Base-by-base conservation (phyloP, 2,797 vertebrate genomes). In the Alcedo quadribrachys region DNA sequence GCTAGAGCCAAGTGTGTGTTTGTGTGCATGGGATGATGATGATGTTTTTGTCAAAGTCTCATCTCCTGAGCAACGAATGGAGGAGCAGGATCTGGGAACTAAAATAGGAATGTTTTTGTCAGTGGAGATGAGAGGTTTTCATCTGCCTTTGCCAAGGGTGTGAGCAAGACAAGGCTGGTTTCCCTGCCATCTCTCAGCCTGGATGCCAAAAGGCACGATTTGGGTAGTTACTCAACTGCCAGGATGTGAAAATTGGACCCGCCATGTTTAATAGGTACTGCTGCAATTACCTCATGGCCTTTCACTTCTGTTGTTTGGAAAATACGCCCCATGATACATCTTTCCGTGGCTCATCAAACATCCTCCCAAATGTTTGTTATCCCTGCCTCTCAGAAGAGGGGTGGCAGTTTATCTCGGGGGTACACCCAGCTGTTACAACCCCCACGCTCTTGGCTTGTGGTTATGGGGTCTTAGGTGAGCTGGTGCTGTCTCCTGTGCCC, bases 11-110 rank as follows among this genome's bases (percentile, higher is more conserved):
- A 0, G 8, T 32, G 7, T 58, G 43, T 43, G 46, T 57, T 48
- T 89, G 33, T 15, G 9, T 43, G 33, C 0, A 0, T 61, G 67
- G 5, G 33, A 54, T 66, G 45, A 13, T 42, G 45, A 13, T 42
- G 30, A 0, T 18, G 22, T 67, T 70, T 85, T 55, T 54, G 33
- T 76, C 0, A 0, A 81, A 55, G 43, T 43, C 18, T 82, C 3
- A 0, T 51, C 42, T 92, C 65, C 69, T 37, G 45, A 75, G 33
- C 19, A 48, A 33, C 32, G 35, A 40, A 46, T 21, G 48, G 55
- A 79, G 37, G 51, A 88, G 27, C 40, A n/a, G 27, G 27, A 43
- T 32, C 60, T 66, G 48, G 18, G 40, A 77, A 85, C 32, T 63
- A 32, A 79, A 82, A 37, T 1, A 40, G 17, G 25, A 65, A 12